Base-by-base conservation (phyloP, 2,113 vertebrate genomes). In the Lanius collurio region DNA sequence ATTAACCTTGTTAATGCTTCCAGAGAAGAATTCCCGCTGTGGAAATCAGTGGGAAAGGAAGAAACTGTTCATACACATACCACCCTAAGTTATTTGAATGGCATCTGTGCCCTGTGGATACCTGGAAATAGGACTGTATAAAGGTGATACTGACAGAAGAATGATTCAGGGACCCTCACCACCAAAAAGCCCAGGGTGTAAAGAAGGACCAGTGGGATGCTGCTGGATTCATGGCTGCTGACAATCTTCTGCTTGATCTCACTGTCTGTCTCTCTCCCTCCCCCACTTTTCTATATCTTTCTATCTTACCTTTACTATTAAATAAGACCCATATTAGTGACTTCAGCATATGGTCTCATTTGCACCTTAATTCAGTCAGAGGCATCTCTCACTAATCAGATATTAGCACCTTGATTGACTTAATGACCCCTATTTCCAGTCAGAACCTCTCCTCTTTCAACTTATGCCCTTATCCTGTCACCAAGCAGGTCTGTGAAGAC, bases 111-210 rank as follows among this genome's bases (percentile, higher is more conserved):
- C 22, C 17, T 46, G 17, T 27, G 57, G 14, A 37, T 46, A 63
- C 9, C 39, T 27, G 33, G 17, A 37, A 73, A 11, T 17, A 22
- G 22, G 13, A 22, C 21, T 31, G 8, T 31, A 14, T 53, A 27
- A 44, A 46, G 22, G 21, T 62, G 37, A 8, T 44, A 21, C 21
- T 4, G 5, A 10, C 27, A 83, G 27, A 73, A 83, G 8, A 53
- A 21, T 0, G 1, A 17, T 22, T 31, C 21, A 6, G 11, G 21
- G 23, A 26, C 4, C 8, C 6, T 62, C 13, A 62, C 5, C 47
- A 33, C 17, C 17, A 26, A 44, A 60, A 62, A 31, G 26, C 27
- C 26, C 37, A 53, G 39, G 3, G 33, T 53, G 33, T 53, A 27
- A 53, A 20, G 39, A 37, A 62, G 16, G 10, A 44, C 17, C 33